Percentiles rank a stretch among this genome's conserved stretches.
These are phyloP conservation scores for Drosophila willistoni DNA, from an alignment of 1,140 invertebrate species.

Conservation along the genomic window DNA sequence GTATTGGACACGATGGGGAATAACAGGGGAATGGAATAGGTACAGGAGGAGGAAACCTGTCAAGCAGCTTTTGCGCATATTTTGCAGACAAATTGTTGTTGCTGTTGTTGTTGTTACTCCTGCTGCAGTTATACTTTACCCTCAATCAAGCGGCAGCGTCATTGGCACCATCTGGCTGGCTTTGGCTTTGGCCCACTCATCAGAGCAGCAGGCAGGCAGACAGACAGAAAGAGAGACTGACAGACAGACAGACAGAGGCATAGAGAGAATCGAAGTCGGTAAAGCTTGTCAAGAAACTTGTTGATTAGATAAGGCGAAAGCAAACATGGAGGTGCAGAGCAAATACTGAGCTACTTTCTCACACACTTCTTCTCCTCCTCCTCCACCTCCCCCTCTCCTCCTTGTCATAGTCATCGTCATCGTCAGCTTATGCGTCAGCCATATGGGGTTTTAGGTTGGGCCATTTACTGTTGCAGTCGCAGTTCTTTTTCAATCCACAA, in stretches of 20 bases:
- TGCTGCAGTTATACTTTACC: slow-evolving; percentile 76
- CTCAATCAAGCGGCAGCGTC: slow-evolving; percentile 66
- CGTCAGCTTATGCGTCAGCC: slow-evolving; percentile 37
- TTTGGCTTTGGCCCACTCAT: slow-evolving; percentile 29
- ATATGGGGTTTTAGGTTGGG: slow-evolving; percentile 29
- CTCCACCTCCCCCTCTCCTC: too few species aligned
- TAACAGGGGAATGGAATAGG: neutral
- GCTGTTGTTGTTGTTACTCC: slow-evolving; percentile 21
- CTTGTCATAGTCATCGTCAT: slow-evolving; percentile 26
- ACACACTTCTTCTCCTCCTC: neutral
- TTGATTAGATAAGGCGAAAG: slow-evolving; percentile 72
- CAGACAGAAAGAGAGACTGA: too few species aligned
- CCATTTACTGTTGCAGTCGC: slow-evolving; percentile 40
- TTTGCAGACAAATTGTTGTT: slow-evolving; percentile 53
- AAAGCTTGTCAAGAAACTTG: slow-evolving; percentile 69
- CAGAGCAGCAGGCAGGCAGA: neutral
- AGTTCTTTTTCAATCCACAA: slow-evolving; percentile 10
- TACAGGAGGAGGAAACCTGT: slow-evolving; percentile 48
- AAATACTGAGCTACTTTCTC: slow-evolving; percentile 55
- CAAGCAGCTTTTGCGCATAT: slow-evolving; percentile 66
- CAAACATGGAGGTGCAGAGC: slow-evolving; percentile 26
- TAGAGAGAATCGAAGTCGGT: slow-evolving; percentile 15
- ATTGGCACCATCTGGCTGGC: slow-evolving; percentile 34
- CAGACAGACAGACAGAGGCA: neutral
- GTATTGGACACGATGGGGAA: slow-evolving; percentile 28